Base-by-base conservation (phyloP, 2,888 invertebrate species). In the Branchellion lobata region DNA sequence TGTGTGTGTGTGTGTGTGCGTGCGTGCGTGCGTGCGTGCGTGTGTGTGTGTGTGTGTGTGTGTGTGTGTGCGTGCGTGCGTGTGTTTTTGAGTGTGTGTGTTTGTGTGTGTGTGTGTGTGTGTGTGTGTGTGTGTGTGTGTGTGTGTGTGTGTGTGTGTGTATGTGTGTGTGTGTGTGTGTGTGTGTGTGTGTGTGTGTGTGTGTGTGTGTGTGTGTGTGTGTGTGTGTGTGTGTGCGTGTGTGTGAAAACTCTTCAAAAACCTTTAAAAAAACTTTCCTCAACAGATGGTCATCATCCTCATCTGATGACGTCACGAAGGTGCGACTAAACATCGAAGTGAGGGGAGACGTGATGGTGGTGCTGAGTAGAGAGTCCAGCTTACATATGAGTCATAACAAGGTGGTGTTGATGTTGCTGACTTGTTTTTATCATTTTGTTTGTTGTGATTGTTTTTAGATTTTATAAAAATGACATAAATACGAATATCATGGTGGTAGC, bases 321-420 rank as follows among this genome's bases (percentile, higher is more conserved):
- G 61, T 57, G 5, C 21, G 61, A 24, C 24, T 57, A 24, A 57
- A 8, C 24, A 24, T n/a, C n/a, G 61, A 57, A n/a, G 24, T 24
- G 24, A 57, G 21, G 61, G 61, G 61, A 5, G 61, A 57, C 21
- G 61, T 57, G 61, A 57, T 57, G 61, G 61, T 57, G 61, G 61
- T 57, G 61, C 24, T 57, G 61, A 57, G 61, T 57, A 8, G 61
- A 24, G 3, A 24, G 21, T 18, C 61, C 61, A 57, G 21, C 5
- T 24, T 5, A 5, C 61, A 57, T 57, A 57, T 57, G 61, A 57
- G 61, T 57, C 61, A 57, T 57, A 57, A 57, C 24, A 57, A 57
- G 61, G 61, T 57, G 61, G 21, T 5, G 47, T 8, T 47, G 47
- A 14, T 8, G 8, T 8, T 47, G 47, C 18, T 47, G 47, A 8